Evolutionary conservation across 2,113 vertebrate species (phyloP).

Genomic region (Echinops telfairi): DNA sequence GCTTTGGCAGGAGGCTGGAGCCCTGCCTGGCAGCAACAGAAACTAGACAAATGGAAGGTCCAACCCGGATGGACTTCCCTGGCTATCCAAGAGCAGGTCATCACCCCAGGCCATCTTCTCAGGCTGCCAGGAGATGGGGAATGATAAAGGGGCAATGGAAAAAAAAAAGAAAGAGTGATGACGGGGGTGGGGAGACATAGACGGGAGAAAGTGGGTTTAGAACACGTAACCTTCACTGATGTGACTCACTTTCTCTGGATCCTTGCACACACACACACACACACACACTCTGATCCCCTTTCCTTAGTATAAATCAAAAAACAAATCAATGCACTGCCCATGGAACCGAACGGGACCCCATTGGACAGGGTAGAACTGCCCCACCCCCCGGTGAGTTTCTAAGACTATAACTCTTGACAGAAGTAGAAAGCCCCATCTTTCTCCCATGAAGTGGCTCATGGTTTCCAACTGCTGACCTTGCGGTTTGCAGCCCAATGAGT

Average conservation of each 20-base stretch:
- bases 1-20: neutral
- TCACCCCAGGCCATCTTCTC: neutral
- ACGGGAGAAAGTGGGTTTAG: neutral
- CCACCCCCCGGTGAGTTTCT: too few relatives aligned
- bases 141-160: neutral
- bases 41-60: neutral
- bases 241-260: conserved; percentile 11
- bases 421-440: too few relatives aligned
- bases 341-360: too few relatives aligned
- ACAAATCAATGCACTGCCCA: too few relatives aligned
- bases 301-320: neutral
- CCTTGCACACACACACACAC: neutral
- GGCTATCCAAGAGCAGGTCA: neutral
- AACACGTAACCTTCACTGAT: neutral
- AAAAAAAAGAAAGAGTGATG: neutral
- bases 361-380: too few relatives aligned
- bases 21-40: neutral
- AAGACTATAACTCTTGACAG: too few relatives aligned
- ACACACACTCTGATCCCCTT: too few relatives aligned
- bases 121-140: neutral
- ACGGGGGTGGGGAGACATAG: neutral
- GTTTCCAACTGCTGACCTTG: too few relatives aligned
- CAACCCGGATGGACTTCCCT: neutral
- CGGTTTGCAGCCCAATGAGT: too few relatives aligned
- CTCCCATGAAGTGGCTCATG: too few relatives aligned